Evolutionary conservation across 2,888 invertebrate genomes (phyloP).

Genomic region (Standfussiana lucernea): DNA sequence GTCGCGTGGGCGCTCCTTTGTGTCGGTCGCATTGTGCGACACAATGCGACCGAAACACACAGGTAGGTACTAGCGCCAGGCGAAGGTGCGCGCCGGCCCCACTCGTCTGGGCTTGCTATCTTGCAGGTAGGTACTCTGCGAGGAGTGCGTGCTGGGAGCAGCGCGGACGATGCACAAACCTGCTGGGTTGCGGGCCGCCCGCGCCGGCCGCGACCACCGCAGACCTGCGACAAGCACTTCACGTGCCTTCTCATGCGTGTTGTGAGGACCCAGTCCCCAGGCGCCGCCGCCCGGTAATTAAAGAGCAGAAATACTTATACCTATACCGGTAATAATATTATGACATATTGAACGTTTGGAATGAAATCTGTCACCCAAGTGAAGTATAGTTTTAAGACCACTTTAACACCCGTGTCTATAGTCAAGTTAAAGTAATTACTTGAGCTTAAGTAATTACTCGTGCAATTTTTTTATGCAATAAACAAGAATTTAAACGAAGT

Average conservation of each 20-base stretch:
- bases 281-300: too few species aligned
- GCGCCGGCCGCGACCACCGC: too few species aligned
- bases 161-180: background rate
- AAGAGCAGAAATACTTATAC: background rate
- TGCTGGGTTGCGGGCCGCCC: background rate
- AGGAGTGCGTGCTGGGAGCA: background rate
- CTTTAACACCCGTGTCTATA: too few species aligned
- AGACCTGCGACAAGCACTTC: background rate
- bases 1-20: constrained; percentile 20
- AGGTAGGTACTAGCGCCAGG: too few species aligned
- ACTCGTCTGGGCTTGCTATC: background rate
- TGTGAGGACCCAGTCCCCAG: background rate
- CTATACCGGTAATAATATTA: background rate
- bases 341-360: background rate
- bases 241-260: background rate
- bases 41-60: too few species aligned
- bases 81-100: too few species aligned
- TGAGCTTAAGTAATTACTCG: too few species aligned
- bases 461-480: too few species aligned
- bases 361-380: background rate
- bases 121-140: background rate
- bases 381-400: too few species aligned
- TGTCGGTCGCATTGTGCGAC: constrained; percentile 3
- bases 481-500: too few species aligned
- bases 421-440: too few species aligned